These are phyloP conservation scores for Melipona bicolor DNA, from an alignment of 2,888 invertebrate genomes.

Conservation along the genomic window DNA sequence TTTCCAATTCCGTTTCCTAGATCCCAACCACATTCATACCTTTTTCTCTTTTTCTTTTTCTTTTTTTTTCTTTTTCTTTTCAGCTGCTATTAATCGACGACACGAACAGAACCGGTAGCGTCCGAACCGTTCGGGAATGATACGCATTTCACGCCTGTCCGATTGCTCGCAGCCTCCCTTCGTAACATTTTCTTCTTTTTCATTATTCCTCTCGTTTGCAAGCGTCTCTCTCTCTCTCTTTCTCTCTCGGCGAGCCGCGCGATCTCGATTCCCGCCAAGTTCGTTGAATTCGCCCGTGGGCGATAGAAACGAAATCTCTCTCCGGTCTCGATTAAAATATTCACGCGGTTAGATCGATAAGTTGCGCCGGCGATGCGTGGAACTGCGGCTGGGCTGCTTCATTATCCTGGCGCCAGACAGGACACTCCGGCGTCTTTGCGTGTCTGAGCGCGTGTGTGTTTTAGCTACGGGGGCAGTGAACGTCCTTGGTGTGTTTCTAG, in stretches of 20 bases:
- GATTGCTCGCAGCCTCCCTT: not conserved
- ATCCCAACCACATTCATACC: not conserved
- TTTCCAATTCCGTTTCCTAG: not conserved
- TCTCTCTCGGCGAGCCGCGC: not conserved
- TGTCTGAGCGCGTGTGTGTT: constrained; percentile 42
- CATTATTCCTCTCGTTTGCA: not conserved
- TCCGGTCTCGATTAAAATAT: constrained; percentile 34
- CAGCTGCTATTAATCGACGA: not conserved
- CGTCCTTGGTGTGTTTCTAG: constrained; percentile 75
- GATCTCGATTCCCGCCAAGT: constrained; percentile 35
- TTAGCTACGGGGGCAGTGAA: constrained; percentile 74
- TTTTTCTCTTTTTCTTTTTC: too few species aligned
- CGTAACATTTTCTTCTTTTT: too few species aligned
- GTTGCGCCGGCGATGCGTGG: constrained; percentile 3
- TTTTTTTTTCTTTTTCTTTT: too few species aligned
- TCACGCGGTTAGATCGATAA: constrained; percentile 45
- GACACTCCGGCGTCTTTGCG: constrained; percentile 27
- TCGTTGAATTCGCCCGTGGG: constrained; percentile 38
- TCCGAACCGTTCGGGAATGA: not conserved
- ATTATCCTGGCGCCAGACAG: constrained; percentile 73
- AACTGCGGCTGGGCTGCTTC: constrained; percentile 48
- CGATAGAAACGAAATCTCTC: constrained; percentile 23
- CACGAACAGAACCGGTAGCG: constrained; percentile 29
- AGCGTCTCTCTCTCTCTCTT: not conserved
- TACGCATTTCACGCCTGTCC: constrained; percentile 27